A percentile compares a stretch with the other conserved stretches of the same genome.
phyloP scores from a whole-genome alignment of 2,113 vertebrate genomes.

The Salminus brasiliensis region DNA sequence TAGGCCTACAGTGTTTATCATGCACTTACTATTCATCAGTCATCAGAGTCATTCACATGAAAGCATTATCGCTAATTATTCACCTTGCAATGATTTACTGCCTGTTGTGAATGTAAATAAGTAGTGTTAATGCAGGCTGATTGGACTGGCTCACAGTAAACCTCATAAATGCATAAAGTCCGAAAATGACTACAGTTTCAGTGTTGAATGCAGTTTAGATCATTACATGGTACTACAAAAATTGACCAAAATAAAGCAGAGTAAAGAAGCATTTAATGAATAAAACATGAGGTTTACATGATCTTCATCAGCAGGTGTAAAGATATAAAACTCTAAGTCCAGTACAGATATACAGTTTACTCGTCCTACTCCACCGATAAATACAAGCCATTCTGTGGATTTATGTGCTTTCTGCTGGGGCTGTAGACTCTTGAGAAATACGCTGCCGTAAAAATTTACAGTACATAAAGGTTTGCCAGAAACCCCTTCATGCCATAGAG shows the following conservation, averaged over 20 bases:
- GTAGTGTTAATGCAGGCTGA: constrained; percentile 5
- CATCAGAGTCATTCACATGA: constrained; percentile 17
- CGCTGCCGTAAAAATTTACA: constrained; percentile 70
- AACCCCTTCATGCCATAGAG: constrained; percentile 59
- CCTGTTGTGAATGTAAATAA: constrained; percentile 26
- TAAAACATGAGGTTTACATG: background rate
- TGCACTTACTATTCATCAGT: constrained; percentile 28
- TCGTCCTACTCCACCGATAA: constrained; percentile 51
- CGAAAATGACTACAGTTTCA: background rate
- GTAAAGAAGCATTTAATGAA: background rate
- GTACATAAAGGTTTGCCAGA: constrained; percentile 58
- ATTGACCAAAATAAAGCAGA: background rate
- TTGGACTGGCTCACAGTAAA: constrained; percentile 14
- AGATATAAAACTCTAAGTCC: background rate
- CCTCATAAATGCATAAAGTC: constrained; percentile 9
- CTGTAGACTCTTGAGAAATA: constrained; percentile 48
- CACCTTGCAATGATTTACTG: background rate
- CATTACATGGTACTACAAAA: background rate
- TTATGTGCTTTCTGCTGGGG: constrained; percentile 54
- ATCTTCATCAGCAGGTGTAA: background rate
- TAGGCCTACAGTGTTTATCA: constrained; percentile 42
- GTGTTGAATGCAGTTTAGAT: background rate
- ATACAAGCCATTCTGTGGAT: constrained; percentile 58
- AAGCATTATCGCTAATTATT: constrained; percentile 21
- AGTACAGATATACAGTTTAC: constrained; percentile 11